Evolutionary conservation across 2,797 vertebrate genomes (phyloP).

Genomic region (Echiichthys vipera): DNA sequence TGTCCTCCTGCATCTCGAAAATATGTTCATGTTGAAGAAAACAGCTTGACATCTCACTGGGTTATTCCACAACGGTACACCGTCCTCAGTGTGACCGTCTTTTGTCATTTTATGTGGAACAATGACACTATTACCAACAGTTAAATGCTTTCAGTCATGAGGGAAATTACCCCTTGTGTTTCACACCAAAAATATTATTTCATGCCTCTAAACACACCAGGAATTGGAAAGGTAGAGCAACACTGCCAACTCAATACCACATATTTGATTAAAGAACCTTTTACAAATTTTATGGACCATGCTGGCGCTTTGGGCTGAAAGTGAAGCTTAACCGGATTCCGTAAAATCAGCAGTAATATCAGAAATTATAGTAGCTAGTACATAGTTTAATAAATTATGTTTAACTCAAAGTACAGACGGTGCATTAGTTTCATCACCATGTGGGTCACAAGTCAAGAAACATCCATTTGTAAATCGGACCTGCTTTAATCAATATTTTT

Average conservation of each 20-base stretch:
- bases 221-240: slow-evolving; percentile 26
- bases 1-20: slow-evolving; percentile 10
- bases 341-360: slow-evolving; percentile 9
- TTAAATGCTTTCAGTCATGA: slow-evolving; percentile 45
- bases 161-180: slow-evolving; percentile 61
- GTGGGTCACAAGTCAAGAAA: not conserved
- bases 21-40: slow-evolving; percentile 16
- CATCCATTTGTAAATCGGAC: not conserved
- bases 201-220: slow-evolving; percentile 35
- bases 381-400: slow-evolving; percentile 4
- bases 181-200: slow-evolving; percentile 44
- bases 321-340: slow-evolving; percentile 13
- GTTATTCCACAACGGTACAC: slow-evolving; percentile 14
- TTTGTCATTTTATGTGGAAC: slow-evolving; percentile 49
- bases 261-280: slow-evolving; percentile 52
- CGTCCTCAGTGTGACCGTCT: slow-evolving; percentile 42
- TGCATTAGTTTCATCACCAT: not conserved
- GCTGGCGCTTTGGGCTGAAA: slow-evolving; percentile 12
- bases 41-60: slow-evolving; percentile 4
- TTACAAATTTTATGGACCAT: slow-evolving; percentile 52
- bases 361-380: not conserved
- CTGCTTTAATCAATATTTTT: too few relatives aligned
- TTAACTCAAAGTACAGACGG: not conserved
- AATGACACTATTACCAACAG: slow-evolving; percentile 48
- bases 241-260: slow-evolving; percentile 7